Percentiles rank a stretch among this genome's conserved stretches.
Evolutionary conservation across 2,113 vertebrate genomes (phyloP).

Genomic region (Arvicanthis niloticus): DNA sequence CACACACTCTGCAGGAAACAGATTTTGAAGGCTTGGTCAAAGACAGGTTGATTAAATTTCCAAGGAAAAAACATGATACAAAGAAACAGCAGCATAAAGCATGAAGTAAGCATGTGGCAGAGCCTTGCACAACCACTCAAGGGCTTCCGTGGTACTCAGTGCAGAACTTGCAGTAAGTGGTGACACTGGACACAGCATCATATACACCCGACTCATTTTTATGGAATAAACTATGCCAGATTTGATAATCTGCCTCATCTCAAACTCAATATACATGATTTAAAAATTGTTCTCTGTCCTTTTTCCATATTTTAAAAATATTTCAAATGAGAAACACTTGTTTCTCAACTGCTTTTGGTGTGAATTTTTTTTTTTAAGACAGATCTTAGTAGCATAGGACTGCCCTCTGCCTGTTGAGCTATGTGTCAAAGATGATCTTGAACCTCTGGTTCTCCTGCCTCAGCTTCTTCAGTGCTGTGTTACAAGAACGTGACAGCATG

Average conservation of each 20-base stretch:
- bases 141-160: neutral
- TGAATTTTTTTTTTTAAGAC: neutral
- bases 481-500: neutral
- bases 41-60: neutral
- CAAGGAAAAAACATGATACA: constrained; percentile 25
- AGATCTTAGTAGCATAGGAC: neutral
- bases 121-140: neutral
- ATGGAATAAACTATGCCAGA: neutral
- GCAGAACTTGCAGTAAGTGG: neutral
- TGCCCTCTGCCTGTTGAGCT: neutral
- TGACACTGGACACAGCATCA: neutral
- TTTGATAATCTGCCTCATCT: neutral
- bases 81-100: neutral
- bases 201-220: neutral
- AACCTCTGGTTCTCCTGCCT: neutral
- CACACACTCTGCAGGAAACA: neutral
- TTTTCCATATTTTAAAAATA: neutral
- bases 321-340: neutral
- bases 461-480: neutral
- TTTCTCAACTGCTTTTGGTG: neutral
- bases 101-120: neutral
- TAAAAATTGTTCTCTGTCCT: neutral
- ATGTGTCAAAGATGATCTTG: neutral
- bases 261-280: neutral
- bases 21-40: constrained; percentile 32